Evolutionary conservation across 2,888 invertebrate genomes (phyloP).

Genomic region (Odontomyia ornata): DNA sequence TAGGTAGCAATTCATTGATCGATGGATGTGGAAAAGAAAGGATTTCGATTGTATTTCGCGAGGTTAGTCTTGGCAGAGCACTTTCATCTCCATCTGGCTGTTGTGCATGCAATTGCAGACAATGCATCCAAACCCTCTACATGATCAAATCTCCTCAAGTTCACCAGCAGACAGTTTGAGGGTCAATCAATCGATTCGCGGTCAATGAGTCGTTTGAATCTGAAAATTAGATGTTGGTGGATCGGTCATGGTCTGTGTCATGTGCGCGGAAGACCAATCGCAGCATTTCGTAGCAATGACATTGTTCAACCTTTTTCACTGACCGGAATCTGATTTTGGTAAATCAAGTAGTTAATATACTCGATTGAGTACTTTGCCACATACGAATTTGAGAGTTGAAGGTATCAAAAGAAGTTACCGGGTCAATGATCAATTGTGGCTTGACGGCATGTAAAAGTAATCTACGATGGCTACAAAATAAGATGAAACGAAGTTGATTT

Average conservation of each 20-base stretch:
- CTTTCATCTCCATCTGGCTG: no score
- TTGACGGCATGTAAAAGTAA: no score
- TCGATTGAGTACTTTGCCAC: no score
- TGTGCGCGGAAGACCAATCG: not conserved
- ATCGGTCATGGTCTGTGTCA: conserved; percentile 23
- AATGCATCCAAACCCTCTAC: not conserved
- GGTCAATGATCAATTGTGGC: no score
- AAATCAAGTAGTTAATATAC: no score
- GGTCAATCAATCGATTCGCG: conserved; percentile 31
- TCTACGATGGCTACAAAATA: no score
- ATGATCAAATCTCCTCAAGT: conserved; percentile 16
- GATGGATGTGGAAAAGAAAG: no score
- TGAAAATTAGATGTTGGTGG: not conserved
- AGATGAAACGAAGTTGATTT: no score
- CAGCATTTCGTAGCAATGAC: not conserved
- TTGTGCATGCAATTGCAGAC: not conserved
- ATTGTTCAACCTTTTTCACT: not conserved
- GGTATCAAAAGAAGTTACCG: no score
- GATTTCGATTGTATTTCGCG: no score
- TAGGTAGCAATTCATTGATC: not conserved
- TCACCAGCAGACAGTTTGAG: conserved; percentile 11
- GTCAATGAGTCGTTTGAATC: not conserved
- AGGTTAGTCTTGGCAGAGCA: no score
- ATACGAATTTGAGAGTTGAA: no score
- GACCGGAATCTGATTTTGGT: not conserved